A percentile compares a stretch with the other conserved stretches of the same genome.
phyloP scores from a whole-genome alignment of 2,113 vertebrate species.

The Phrynosoma platyrhinos region DNA sequence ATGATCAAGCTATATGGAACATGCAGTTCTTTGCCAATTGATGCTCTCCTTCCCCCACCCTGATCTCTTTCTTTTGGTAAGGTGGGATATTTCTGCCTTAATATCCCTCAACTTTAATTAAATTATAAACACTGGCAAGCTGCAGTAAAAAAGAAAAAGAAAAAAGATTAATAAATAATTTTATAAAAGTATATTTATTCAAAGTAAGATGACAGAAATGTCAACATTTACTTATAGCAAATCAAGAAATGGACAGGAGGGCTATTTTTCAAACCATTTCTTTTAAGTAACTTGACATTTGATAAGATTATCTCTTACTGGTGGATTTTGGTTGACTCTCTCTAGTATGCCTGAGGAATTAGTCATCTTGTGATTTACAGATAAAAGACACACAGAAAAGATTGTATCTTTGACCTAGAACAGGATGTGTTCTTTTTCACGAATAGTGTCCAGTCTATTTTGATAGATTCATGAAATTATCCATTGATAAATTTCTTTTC shows the following conservation, averaged over 20 bases:
- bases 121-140: background rate
- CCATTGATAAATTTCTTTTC: slow-evolving; percentile 76
- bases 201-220: slow-evolving; percentile 58
- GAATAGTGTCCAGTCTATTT: slow-evolving; percentile 71
- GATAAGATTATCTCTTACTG: slow-evolving; percentile 78
- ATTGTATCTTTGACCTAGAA: slow-evolving; percentile 77
- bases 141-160: slow-evolving; percentile 59
- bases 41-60: background rate
- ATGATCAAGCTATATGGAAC: background rate
- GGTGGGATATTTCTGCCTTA: background rate
- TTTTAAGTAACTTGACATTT: slow-evolving; percentile 78
- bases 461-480: slow-evolving; percentile 75
- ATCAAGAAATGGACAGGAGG: slow-evolving; percentile 70
- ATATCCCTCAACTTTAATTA: background rate
- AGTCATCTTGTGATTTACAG: slow-evolving; percentile 78
- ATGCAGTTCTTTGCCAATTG: background rate
- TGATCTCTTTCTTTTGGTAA: background rate
- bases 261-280: slow-evolving; percentile 77
- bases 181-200: slow-evolving; percentile 49
- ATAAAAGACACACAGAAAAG: slow-evolving; percentile 75
- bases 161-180: slow-evolving; percentile 56
- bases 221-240: slow-evolving; percentile 63
- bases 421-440: slow-evolving; percentile 56
- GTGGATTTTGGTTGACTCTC: slow-evolving; percentile 75
- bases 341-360: slow-evolving; percentile 73